phyloP scores from a whole-genome alignment of 2,113 vertebrate species.

The Brienomyrus brachyistius region DNA sequence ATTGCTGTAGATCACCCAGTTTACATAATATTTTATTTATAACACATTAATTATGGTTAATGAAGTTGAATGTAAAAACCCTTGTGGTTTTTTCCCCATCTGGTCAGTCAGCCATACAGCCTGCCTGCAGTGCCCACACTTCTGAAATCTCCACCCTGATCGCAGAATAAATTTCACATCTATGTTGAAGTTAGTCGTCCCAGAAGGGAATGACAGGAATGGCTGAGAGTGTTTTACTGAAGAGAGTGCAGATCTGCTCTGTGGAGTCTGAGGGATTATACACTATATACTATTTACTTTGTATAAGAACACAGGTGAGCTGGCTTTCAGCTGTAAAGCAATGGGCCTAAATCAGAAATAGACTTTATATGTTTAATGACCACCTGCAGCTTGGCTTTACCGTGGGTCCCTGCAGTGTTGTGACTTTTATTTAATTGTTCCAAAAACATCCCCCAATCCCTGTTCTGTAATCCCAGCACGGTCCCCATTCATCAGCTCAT shows the following conservation, averaged over 20 bases:
- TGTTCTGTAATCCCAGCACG: neutral
- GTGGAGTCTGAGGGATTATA: neutral
- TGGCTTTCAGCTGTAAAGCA: neutral
- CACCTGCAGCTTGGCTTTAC: neutral
- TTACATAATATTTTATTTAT: conserved; percentile 1
- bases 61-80: neutral
- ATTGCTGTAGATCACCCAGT: neutral
- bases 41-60: neutral
- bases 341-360: neutral
- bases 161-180: neutral
- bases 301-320: neutral
- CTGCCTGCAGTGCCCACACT: neutral
- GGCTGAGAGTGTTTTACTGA: neutral
- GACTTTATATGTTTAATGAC: neutral
- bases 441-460: neutral
- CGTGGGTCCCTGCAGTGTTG: neutral
- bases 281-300: neutral
- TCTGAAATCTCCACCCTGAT: neutral
- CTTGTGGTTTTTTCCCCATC: neutral
- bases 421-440: neutral
- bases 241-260: neutral
- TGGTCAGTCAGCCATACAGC: neutral
- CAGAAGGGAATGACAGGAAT: neutral
- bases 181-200: neutral
- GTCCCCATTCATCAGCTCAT: neutral